Percentiles rank a stretch among this genome's conserved stretches.
Conservation (phyloP, 2,888 invertebrate genomes). For the Cephus rjabovi region DNA sequence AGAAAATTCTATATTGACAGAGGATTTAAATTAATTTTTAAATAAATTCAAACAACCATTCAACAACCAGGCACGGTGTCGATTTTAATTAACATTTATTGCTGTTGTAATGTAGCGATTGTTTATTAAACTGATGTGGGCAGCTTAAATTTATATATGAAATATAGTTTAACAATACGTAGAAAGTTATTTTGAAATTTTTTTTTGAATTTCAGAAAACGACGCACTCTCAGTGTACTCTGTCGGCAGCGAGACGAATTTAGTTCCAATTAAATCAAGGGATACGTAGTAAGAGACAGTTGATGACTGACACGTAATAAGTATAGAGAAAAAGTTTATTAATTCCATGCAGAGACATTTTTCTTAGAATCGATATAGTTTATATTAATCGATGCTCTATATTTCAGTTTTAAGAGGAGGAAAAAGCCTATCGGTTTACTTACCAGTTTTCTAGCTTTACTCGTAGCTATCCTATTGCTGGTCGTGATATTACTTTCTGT, state of each 20-base stretch:
- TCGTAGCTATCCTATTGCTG: conserved; percentile 39
- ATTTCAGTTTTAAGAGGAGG: conserved; percentile 48
- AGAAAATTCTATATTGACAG: background rate
- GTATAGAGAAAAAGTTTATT: background rate
- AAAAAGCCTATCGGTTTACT: conserved; percentile 17
- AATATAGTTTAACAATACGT: background rate
- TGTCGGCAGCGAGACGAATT: conserved; percentile 49
- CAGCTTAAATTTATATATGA: too few relatives aligned
- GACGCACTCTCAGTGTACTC: conserved; percentile 53
- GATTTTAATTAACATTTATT: background rate
- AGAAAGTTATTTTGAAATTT: background rate
- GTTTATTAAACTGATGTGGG: too few relatives aligned
- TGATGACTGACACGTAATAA: background rate
- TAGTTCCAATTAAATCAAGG: conserved; percentile 56
- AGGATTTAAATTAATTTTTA: background rate
- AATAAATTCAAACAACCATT: background rate
- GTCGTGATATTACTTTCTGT: conserved; percentile 48
- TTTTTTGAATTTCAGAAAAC: conserved; percentile 4
- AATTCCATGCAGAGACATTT: background rate
- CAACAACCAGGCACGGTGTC: background rate
- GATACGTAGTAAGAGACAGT: conserved; percentile 51
- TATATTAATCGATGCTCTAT: conserved; percentile 1
- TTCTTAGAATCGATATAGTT: background rate
- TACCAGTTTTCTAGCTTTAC: background rate
- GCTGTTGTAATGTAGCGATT: background rate